Base-by-base conservation (phyloP, 2,797 vertebrate species). In the Chloroceryle amazona region DNA sequence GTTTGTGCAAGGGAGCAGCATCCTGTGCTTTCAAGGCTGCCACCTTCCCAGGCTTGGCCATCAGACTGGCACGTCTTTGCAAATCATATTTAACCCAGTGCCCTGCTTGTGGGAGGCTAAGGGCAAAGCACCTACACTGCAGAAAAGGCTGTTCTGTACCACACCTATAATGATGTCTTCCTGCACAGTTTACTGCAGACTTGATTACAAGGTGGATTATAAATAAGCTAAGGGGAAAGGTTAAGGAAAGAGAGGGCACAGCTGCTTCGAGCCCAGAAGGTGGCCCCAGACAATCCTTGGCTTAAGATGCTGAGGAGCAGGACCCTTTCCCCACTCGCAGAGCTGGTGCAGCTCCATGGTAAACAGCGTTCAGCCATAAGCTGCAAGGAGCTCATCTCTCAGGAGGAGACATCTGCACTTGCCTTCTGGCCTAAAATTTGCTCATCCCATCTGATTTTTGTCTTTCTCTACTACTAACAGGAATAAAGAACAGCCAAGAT, bases 371-470 rank as follows among this genome's bases (percentile, higher is more conserved):
- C 22, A 49, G 51, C 12, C 76, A 82, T 3, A 44, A 84, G 63
- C 78, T 85, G 54, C 54, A 41, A 54, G 68, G 49, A 82, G 37
- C n/a, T 61, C 20, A 39, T 61, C 74, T 37, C 54, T 71, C 4
- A 0, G 52, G 80, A 92, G 33, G 33, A 72, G 39, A 55, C 42
- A 91, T 57, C 80, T 86, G 80, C 23, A 3, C 41, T 93, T 67
- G 85, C 44, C 49, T 93, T 20, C 11, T 3, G 2, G 82, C 62
- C 52, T 20, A 2, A 29, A 44, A 33, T 52, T 63, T 63, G 26
- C 37, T 91, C 87, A 84, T 90, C 23, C 80, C 52, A 74, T 81
- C 76, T 23, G 65, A 93, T 66, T 94, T 65, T 37, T 31, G 31
- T 87, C 83, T 82, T 79, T 25, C 75, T 37, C 14, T n/a, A 3